phyloP scores from a whole-genome alignment of 1,140 invertebrate genomes.

The Drosophila ambigua region DNA sequence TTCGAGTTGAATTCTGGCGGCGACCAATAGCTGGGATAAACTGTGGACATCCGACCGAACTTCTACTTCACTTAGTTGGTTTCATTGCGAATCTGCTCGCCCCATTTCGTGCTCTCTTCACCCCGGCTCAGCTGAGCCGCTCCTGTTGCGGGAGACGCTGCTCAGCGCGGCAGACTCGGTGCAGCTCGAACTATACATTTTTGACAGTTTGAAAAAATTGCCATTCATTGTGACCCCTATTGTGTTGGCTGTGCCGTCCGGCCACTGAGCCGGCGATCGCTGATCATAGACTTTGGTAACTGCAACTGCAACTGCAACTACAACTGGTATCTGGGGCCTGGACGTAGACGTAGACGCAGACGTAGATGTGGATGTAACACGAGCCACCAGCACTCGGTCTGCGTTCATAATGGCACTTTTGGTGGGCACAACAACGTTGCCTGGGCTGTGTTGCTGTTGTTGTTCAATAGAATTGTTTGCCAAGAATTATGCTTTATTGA shows the following conservation, averaged over 20 bases:
- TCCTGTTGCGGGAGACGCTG: constrained; percentile 33
- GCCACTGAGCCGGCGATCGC: constrained; percentile 45
- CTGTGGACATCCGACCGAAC: too few species aligned
- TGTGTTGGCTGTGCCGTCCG: constrained; percentile 59
- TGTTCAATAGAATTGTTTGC: constrained; percentile 83
- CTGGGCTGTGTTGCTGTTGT: constrained; percentile 43
- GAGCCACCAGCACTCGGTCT: constrained; percentile 61
- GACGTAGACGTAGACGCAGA: not conserved
- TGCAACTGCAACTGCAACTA: not conserved
- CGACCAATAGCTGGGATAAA: too few species aligned
- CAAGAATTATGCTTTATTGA: constrained; percentile 83
- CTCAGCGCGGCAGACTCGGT: constrained; percentile 20
- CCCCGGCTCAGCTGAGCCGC: constrained; percentile 10
- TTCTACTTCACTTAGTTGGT: too few species aligned
- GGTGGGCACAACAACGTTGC: constrained; percentile 52
- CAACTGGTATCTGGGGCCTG: constrained; percentile 5
- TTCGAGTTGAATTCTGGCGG: too few species aligned
- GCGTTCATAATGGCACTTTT: constrained; percentile 57
- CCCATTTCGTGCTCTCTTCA: too few species aligned
- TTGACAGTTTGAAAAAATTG: constrained; percentile 83
- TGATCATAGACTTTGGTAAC: constrained; percentile 57
- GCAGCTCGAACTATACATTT: constrained; percentile 75
- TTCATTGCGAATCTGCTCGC: too few species aligned
- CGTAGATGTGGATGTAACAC: constrained; percentile 61
- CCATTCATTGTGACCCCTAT: constrained; percentile 83